Evolutionary conservation across 1,140 invertebrate genomes (phyloP).

Genomic region (Steinernema khuongi): DNA sequence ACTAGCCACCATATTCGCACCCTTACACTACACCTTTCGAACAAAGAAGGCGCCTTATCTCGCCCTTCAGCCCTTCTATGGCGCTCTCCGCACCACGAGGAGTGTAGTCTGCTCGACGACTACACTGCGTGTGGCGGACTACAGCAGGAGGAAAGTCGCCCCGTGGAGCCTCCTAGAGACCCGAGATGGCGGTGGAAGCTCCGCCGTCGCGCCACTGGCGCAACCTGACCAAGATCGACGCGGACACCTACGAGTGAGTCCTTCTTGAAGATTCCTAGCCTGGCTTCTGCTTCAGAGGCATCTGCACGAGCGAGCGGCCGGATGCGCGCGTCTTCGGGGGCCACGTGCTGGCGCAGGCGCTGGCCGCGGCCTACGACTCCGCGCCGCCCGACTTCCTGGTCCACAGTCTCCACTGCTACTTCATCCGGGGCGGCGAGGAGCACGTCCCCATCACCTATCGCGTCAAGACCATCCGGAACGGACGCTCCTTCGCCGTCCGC

Average conservation of each 20-base stretch:
- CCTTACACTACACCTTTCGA: no score
- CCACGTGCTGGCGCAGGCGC: constrained; percentile 31
- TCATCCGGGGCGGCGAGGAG: constrained; percentile 35
- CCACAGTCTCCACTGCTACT: constrained; percentile 35
- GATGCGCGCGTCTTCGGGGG: constrained; percentile 36
- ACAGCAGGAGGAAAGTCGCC: no score
- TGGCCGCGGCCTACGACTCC: constrained; percentile 32
- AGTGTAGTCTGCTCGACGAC: no score
- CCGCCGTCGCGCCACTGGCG: not conserved
- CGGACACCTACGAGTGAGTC: constrained; percentile 1
- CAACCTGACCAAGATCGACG: not conserved
- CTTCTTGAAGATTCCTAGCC: not conserved
- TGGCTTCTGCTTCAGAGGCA: constrained; percentile 19
- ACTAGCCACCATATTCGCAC: no score
- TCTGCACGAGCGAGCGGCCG: constrained; percentile 31
- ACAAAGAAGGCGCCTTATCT: no score
- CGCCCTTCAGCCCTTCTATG: no score
- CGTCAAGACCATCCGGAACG: constrained; percentile 29
- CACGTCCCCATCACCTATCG: constrained; percentile 29
- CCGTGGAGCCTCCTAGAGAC: no score
- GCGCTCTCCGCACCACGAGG: no score
- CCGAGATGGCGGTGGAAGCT: no score
- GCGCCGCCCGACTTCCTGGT: constrained; percentile 33
- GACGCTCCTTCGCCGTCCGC: constrained; percentile 30
- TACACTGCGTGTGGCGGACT: no score